Base-by-base conservation (phyloP, 2,888 invertebrate species). In the Ischnura elegans region DNA sequence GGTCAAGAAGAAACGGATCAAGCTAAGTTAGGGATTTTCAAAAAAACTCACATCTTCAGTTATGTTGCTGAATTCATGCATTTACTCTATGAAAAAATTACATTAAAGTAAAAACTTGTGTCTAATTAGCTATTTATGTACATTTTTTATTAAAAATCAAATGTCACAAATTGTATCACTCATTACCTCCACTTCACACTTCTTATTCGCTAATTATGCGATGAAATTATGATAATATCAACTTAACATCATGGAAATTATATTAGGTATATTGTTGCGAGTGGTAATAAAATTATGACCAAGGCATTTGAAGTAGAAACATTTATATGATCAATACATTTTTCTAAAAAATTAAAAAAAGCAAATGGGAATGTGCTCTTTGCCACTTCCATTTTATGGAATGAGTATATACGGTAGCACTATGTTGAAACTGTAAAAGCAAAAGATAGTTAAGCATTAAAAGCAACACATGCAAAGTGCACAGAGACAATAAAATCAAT, bases 1-100 rank as follows among this genome's bases (percentile, higher is more conserved):
- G 95, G 96, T 97, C 87, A 98, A 98, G 95, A 99, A 98, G 96
- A 98, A 98, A 96, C 98, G 98, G 96, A 96, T 97, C 94, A 98
- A 97, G 87, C 95, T 93, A 95, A 96, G 94, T 94, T 95, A 46
- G 29, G 76, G 29, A 4, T 29, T 43, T 2, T 1, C 0, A 46
- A 84, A 29, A 46, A 51, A 19, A 36, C 19, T 93, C 45, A 8
- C 46, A 43, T 76, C 42, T 43, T 42, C 21, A 19, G 47, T 8
- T 21, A 29, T 76, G 36, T 84, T 90, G 42, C n/a, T n/a, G 16
- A 21, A 55, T 21, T 55, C 55, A 87, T 61, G 16, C 25, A 87
- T 55, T 87, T 55, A 87, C 55, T 55, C 87, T 21, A 36, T 36
- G 45, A 19, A 42, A 51, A 36, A 13, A 61, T 36, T 55, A 42